Conservation (phyloP, 2,797 vertebrate species). For the Scomberomorus guttatus region DNA sequence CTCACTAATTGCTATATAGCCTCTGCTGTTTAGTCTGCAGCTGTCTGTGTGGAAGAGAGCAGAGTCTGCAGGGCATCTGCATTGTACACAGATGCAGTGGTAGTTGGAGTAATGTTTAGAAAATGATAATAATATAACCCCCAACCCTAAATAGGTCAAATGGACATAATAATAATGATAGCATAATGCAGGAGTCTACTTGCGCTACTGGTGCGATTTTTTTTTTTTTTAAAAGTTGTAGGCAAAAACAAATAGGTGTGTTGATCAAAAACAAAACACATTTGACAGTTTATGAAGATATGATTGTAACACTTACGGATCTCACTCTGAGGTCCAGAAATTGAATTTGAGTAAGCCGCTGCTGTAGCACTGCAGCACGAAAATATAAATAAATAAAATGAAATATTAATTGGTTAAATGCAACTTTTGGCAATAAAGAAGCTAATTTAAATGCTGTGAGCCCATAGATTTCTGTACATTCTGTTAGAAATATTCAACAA, state of each 20-base stretch:
- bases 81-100: neutral
- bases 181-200: neutral
- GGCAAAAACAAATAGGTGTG: neutral
- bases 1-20: conserved; percentile 30
- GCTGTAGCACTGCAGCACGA: neutral
- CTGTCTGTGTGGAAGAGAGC: neutral
- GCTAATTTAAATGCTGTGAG: neutral
- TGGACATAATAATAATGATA: neutral
- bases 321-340: neutral
- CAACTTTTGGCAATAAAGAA: neutral
- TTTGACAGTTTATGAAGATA: neutral
- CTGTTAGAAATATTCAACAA: neutral
- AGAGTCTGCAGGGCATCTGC: neutral
- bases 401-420: neutral
- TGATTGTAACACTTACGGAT: neutral
- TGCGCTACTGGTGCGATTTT: neutral
- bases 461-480: neutral
- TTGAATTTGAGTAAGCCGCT: neutral
- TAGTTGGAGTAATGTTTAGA: neutral
- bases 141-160: neutral
- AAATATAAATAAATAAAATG: neutral
- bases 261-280: neutral
- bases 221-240: neutral
- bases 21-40: conserved; percentile 22
- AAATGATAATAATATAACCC: neutral